Evolutionary conservation across 2,888 invertebrate genomes (phyloP).

Genomic region (Rotaria sp.): DNA sequence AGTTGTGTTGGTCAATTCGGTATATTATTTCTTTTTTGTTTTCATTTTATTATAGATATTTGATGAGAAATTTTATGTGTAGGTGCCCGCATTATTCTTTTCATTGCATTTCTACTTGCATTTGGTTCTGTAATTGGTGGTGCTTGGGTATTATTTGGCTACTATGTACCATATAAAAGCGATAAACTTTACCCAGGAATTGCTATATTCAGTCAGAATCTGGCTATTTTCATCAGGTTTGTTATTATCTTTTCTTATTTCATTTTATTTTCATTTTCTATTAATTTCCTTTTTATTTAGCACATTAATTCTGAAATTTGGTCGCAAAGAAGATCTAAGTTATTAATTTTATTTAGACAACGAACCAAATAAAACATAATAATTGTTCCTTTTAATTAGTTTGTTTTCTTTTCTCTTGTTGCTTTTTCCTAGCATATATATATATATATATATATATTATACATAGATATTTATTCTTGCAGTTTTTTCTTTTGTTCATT

Average conservation of each 20-base stretch:
- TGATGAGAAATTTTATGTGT: slow-evolving; percentile 95
- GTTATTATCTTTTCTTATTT: slow-evolving; percentile 59
- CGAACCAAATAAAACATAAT: neutral
- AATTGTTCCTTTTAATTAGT: neutral
- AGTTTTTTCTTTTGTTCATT: neutral
- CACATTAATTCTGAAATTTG: slow-evolving; percentile 38
- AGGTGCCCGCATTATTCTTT: slow-evolving; percentile 79
- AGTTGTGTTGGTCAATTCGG: slow-evolving; percentile 17
- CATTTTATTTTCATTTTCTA: neutral
- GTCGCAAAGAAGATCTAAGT: slow-evolving; percentile 25
- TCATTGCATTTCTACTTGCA: slow-evolving; percentile 88
- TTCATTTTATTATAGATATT: slow-evolving; percentile 47
- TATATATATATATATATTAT: neutral
- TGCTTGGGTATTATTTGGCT: slow-evolving; percentile 85
- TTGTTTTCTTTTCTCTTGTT: neutral
- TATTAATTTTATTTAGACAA: neutral
- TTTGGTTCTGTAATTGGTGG: slow-evolving; percentile 91
- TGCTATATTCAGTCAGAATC: slow-evolving; percentile 34
- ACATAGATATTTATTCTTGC: neutral
- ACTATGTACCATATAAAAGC: neutral
- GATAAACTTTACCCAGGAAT: slow-evolving; percentile 13
- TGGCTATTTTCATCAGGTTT: slow-evolving; percentile 31
- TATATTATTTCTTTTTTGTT: neutral
- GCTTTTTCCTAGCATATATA: neutral
- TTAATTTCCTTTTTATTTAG: slow-evolving; percentile 3